Evolutionary conservation across 1,140 invertebrate genomes (phyloP), one percentile per base, ranked within the genome.

Genomic region (Halyomorpha halys): DNA sequence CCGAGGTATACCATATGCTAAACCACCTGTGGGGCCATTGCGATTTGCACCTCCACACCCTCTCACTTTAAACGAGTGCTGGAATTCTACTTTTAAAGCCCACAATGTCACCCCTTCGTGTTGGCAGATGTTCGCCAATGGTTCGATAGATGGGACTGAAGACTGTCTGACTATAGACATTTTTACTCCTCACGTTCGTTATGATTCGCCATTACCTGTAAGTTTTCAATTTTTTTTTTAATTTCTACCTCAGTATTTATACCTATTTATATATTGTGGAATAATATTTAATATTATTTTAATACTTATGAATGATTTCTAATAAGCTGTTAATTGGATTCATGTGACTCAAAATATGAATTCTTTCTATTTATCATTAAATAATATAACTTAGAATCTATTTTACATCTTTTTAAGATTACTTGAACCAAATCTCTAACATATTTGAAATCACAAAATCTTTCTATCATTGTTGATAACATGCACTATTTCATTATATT

Each of bases 101-200:
- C 83, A 89, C 70, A 85, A 86, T 68, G 74, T 78, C 9, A 83
- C 81, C 2, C 76, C 80, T 0, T 72, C 77, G 3, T 91, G 88
- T 70, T 77, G 82, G 70, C 87, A 90, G 69, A 76, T 84, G 18
- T 76, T 85, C 44, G 76, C 79, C 18, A 82, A 84, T 69, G 83
- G 82, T 25, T 81, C 79, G 3, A 74, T 82, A 8, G 76, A 79
- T 21, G 90, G 90, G 0, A 75, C 76, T 23, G 95, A 98, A 79
- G 94, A 98, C 76, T 98, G 95, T 72, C 81, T 98, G 18, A 97
- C 95, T 73, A 81, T 98, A 70, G 98, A 98, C 74, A 88, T 98
- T 69, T 97, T 94, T 74, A 86, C 91, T 13, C 94, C 95, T 14
- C 44, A 64, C n/a, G 66, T 70, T 44, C 39, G 64, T 34, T 70